These are phyloP conservation scores for Spondyliosoma cantharus DNA, from an alignment of 2,797 vertebrate species.

Conservation along the genomic window DNA sequence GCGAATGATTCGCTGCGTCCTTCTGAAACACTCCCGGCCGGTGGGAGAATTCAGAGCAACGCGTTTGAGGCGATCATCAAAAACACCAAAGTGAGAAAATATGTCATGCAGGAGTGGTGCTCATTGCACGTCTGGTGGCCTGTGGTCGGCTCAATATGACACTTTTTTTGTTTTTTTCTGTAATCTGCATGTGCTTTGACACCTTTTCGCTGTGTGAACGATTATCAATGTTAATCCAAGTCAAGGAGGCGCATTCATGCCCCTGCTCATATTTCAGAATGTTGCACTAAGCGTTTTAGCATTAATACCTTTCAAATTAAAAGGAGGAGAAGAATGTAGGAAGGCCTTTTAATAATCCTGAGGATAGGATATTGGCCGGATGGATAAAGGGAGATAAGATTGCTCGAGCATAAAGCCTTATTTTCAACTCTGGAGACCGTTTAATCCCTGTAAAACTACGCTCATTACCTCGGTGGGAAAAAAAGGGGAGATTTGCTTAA, in stretches of 20 bases:
- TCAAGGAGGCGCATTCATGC: conserved; percentile 7
- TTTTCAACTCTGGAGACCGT: conserved; percentile 63
- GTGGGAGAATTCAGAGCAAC: background rate
- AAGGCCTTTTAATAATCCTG: conserved; percentile 49
- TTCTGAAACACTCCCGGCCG: background rate
- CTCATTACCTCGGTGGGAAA: conserved; percentile 70
- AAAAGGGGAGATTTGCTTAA: conserved; percentile 79
- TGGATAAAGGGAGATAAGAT: conserved; percentile 64
- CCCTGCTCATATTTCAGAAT: conserved; percentile 23
- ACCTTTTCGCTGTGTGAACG: conserved; percentile 8
- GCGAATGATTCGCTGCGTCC: background rate
- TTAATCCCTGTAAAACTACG: conserved; percentile 79
- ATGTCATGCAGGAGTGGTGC: background rate
- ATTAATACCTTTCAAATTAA: conserved; percentile 49
- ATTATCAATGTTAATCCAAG: conserved; percentile 22
- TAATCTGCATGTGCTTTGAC: background rate
- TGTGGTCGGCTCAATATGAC: background rate
- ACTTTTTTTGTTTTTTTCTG: background rate
- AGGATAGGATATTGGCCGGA: conserved; percentile 49
- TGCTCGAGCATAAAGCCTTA: conserved; percentile 55
- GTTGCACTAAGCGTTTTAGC: conserved; percentile 28
- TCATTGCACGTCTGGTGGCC: background rate
- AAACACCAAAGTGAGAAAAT: background rate
- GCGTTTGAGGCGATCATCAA: background rate
- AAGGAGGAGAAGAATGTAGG: conserved; percentile 31